phyloP scores from a whole-genome alignment of 2,797 vertebrate species.

The Clangula hyemalis region DNA sequence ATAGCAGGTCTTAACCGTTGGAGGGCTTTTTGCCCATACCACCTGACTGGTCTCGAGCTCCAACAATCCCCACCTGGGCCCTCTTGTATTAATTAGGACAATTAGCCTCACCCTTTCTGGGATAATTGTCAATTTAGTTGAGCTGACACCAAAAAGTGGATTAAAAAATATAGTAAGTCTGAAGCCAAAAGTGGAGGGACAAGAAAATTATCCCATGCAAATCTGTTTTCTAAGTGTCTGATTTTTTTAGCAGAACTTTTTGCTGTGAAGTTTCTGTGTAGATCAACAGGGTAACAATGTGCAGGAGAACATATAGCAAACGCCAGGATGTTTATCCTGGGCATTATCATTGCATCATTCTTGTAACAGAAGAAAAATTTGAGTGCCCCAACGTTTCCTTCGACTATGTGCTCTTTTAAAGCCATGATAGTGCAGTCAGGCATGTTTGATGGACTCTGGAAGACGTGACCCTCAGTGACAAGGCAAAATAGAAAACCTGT shows the following conservation, averaged over 20 bases:
- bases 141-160: not conserved
- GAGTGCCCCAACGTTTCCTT: not conserved
- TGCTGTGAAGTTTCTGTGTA: not conserved
- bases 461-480: not conserved
- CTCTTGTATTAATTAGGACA: slow-evolving; percentile 27
- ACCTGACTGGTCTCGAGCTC: not conserved
- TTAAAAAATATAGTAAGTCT: not conserved
- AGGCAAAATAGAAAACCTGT: not conserved
- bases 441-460: not conserved
- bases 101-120: not conserved
- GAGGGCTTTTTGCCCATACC: not conserved
- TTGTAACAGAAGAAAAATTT: not conserved
- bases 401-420: not conserved
- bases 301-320: not conserved
- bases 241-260: not conserved
- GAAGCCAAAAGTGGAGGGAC: not conserved
- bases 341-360: not conserved
- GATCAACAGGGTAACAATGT: not conserved
- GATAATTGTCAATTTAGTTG: not conserved
- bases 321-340: not conserved
- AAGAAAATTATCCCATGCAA: not conserved
- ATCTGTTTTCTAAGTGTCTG: not conserved
- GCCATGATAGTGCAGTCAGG: not conserved
- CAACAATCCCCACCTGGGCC: not conserved
- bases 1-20: fast-evolving